phyloP scores from a whole-genome alignment of 2,113 vertebrate species.

The Mesoclemmys tuberculata region DNA sequence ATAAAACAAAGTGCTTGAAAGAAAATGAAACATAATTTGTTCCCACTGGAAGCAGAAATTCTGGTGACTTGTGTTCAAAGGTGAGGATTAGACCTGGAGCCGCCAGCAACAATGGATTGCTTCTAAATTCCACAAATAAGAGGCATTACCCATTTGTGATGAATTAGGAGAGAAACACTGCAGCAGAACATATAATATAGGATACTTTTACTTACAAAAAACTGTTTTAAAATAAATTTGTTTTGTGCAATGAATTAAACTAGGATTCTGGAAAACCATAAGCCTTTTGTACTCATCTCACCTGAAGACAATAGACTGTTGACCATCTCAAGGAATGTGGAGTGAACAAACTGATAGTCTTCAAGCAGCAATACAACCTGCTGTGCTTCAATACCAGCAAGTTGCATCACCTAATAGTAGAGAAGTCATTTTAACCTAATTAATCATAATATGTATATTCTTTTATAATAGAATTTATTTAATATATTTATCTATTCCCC shows the following conservation, averaged over 20 bases:
- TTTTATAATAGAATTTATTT: background rate
- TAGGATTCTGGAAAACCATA: background rate
- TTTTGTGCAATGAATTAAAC: background rate
- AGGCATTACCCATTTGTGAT: background rate
- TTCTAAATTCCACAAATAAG: background rate
- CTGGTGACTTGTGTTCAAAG: background rate
- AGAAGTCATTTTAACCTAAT: background rate
- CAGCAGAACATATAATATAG: background rate
- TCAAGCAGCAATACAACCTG: constrained; percentile 93
- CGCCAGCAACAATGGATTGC: background rate
- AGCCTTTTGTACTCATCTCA: constrained; percentile 71
- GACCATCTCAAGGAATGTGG: constrained; percentile 94
- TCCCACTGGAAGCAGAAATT: background rate
- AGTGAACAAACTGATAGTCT: constrained; percentile 94
- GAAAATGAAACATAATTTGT: background rate
- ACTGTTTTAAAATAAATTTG: background rate
- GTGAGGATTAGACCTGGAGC: background rate
- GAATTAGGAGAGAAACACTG: background rate
- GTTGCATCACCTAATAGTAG: constrained; percentile 88
- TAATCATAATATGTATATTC: background rate
- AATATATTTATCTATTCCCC: background rate
- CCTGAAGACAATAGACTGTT: constrained; percentile 98
- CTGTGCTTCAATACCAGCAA: constrained; percentile 91
- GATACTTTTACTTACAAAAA: background rate
- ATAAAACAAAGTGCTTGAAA: background rate